A percentile compares a stretch with the other conserved stretches of the same genome.
phyloP scores from a whole-genome alignment of 2,797 vertebrate genomes.

The Crocidura indochinensis region DNA sequence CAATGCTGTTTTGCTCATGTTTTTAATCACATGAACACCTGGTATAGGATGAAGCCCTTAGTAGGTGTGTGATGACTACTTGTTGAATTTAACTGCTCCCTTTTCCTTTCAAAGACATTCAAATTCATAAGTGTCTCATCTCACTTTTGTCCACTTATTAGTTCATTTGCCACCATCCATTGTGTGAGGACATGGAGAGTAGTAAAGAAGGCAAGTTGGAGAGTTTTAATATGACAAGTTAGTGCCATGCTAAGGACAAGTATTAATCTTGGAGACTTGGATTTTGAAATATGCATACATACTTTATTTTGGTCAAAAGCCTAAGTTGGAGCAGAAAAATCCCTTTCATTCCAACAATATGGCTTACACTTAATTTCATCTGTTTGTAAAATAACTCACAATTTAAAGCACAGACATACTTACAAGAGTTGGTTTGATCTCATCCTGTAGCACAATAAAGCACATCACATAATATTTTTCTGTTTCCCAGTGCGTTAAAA shows the following conservation, averaged over 20 bases:
- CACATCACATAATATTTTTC: background rate
- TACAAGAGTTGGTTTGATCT: background rate
- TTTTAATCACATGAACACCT: too few species aligned
- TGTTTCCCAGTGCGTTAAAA: background rate
- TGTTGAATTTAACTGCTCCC: background rate
- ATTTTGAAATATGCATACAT: background rate
- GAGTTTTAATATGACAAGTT: too few species aligned
- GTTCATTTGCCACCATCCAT: background rate
- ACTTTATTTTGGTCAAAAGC: background rate
- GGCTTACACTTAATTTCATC: background rate
- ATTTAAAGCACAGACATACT: background rate
- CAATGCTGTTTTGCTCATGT: fast-evolving
- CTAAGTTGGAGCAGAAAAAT: background rate
- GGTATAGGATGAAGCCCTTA: too few species aligned
- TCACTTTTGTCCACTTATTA: background rate
- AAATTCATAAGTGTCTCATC: fast-evolving
- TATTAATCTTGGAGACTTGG: too few species aligned
- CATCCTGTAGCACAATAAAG: background rate
- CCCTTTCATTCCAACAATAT: too few species aligned
- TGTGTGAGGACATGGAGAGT: background rate
- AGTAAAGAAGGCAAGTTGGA: too few species aligned
- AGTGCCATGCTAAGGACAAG: too few species aligned
- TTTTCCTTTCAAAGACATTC: background rate
- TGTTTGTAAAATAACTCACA: background rate
- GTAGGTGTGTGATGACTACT: too few species aligned